Base-by-base conservation (phyloP, 2,113 vertebrate species). In the Tetrax tetrax region DNA sequence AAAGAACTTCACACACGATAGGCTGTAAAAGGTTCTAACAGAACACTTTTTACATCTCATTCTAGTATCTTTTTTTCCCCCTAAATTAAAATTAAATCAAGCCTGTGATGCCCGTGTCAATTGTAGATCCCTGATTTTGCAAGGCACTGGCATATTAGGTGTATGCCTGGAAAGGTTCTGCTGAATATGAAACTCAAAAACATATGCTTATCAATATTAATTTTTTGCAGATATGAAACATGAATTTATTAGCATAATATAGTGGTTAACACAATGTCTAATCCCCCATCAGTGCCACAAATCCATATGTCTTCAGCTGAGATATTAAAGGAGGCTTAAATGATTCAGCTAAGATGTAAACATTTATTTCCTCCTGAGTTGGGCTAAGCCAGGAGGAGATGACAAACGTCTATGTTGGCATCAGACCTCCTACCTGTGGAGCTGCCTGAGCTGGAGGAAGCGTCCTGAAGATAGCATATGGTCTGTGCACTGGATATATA, bases 161-260 rank as follows among this genome's bases (percentile, higher is more conserved):
- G 59, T 6, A 19, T n/a, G 93, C 57, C 69, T 89, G 60, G 60
- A 28, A 87, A 78, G 79, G 29, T 51, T 93, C 69, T 64, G 29
- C 72, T 76, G 86, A 87, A 83, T 45, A 35, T 4, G 14, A 66
- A 95, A 82, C 35, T 75, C 79, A 78, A 87, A 78, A 94, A 84
- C 68, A 93, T 89, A 95, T 57, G 80, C 79, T 90, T 95, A 94
- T 95, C 95, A 94, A 92, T 93, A 94, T 92, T 92, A 93, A 94
- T 92, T 81, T 90, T 90, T 35, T 87, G 72, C 88, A 96, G 82
- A 80, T 89, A 95, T 59, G 88, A 95, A 86, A 43, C 83, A 92
- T 64, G 60, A 69, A 94, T 89, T 83, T 75, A 89, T 90, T 91
- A 94, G 60, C 96, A 92, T 88, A 95, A 88, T 80, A 21, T 48